Conservation (phyloP, 2,888 invertebrate species). For the Deilephila elpenor region DNA sequence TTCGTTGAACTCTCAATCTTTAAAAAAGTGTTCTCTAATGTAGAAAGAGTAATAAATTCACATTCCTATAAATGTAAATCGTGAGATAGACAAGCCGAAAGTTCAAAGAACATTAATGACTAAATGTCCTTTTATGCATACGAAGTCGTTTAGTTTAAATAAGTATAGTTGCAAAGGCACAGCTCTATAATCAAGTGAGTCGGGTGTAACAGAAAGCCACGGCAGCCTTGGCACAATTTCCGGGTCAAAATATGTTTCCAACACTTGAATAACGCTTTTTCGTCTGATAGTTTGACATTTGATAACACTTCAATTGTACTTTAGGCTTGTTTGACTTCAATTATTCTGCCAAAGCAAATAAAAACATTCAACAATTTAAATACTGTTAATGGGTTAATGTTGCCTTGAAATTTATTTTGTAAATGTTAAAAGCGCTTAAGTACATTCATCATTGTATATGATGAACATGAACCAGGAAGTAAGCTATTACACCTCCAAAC, state of each 20-base stretch:
- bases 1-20: no score
- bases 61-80: background rate
- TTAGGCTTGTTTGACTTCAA: background rate
- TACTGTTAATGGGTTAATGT: background rate
- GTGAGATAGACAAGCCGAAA: background rate
- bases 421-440: background rate
- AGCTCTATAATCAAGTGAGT: background rate
- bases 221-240: conserved; percentile 7
- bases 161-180: background rate
- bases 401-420: background rate
- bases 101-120: background rate
- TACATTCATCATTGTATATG: background rate
- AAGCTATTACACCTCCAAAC: background rate
- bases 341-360: background rate
- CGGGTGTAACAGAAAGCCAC: background rate
- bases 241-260: conserved; percentile 15
- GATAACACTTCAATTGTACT: background rate
- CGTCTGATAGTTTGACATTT: background rate
- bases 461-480: conserved; percentile 18
- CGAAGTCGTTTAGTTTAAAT: background rate
- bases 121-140: background rate
- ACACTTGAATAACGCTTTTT: background rate
- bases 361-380: background rate
- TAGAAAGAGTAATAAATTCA: background rate
- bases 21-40: background rate